Conservation (phyloP, 2,888 invertebrate genomes). For the Eulithis testata region DNA sequence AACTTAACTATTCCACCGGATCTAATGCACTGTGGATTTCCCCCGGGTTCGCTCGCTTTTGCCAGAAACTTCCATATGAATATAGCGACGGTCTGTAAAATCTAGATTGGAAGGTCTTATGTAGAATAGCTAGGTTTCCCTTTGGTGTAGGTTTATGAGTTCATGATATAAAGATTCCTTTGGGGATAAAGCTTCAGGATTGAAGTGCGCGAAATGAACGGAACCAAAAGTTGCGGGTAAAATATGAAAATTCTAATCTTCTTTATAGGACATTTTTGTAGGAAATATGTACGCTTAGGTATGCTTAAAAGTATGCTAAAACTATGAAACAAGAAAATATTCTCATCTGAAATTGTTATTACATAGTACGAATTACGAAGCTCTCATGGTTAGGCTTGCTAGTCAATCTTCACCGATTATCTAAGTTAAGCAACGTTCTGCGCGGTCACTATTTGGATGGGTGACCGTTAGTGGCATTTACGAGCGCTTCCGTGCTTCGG, state of each 20-base stretch:
- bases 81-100: conserved; percentile 16
- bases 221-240: background rate
- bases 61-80: conserved; percentile 17
- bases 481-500: too few relatives aligned
- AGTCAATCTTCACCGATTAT: too few relatives aligned
- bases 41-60: conserved; percentile 31
- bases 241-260: background rate
- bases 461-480: too few relatives aligned
- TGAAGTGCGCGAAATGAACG: background rate
- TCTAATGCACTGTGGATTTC: conserved; percentile 41
- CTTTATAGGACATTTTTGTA: background rate
- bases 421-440: too few relatives aligned
- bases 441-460: too few relatives aligned
- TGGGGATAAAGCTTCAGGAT: background rate
- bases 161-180: background rate
- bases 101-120: conserved; percentile 21
- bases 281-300: too few relatives aligned
- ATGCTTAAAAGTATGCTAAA: too few relatives aligned
- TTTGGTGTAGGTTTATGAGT: conserved; percentile 9
- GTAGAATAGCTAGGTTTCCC: conserved; percentile 7
- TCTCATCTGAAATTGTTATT: too few relatives aligned
- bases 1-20: conserved; percentile 48
- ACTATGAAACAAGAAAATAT: too few relatives aligned
- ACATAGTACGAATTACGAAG: too few relatives aligned
- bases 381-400: too few relatives aligned